A percentile compares a stretch with the other conserved stretches of the same genome.
Evolutionary conservation across 92 coral and sea anemone genomes (phyloP).

Genomic region (Parazoanthus swiftii): DNA sequence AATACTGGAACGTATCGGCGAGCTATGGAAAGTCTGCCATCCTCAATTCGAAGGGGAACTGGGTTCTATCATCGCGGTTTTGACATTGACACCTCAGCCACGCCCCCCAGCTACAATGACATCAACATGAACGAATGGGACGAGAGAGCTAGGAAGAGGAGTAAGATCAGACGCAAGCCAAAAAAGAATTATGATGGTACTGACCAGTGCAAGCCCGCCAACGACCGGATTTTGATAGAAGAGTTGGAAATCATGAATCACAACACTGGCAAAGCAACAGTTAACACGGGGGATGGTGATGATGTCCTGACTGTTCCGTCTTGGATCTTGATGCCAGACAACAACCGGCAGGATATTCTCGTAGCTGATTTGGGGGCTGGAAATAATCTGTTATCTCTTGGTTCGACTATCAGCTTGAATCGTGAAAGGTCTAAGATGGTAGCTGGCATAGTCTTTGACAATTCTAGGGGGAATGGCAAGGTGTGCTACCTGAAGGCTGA

Average conservation of each 20-base stretch:
- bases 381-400: constrained; percentile 57
- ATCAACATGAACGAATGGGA: constrained; percentile 34
- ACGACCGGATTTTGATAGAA: constrained; percentile 60
- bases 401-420: constrained; percentile 43
- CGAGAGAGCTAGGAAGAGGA: neutral
- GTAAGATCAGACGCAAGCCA: neutral
- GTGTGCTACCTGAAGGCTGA: constrained; percentile 48
- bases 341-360: constrained; percentile 39
- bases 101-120: constrained; percentile 53
- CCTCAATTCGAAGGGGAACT: constrained; percentile 12
- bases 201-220: constrained; percentile 47
- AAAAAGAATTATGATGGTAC: constrained; percentile 12
- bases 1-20: constrained; percentile 51
- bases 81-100: constrained; percentile 47
- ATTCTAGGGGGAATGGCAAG: constrained; percentile 48
- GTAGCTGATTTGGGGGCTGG: constrained; percentile 60
- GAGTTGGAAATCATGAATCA: constrained; percentile 47
- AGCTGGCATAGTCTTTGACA: constrained; percentile 59
- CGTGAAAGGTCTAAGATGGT: constrained; percentile 33
- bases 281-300: constrained; percentile 61
- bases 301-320: constrained; percentile 56
- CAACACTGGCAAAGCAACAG: constrained; percentile 6
- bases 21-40: constrained; percentile 42
- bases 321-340: constrained; percentile 33
- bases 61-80: constrained; percentile 47